Base-by-base conservation (phyloP, 2,113 vertebrate species). In the Eclectus roratus region DNA sequence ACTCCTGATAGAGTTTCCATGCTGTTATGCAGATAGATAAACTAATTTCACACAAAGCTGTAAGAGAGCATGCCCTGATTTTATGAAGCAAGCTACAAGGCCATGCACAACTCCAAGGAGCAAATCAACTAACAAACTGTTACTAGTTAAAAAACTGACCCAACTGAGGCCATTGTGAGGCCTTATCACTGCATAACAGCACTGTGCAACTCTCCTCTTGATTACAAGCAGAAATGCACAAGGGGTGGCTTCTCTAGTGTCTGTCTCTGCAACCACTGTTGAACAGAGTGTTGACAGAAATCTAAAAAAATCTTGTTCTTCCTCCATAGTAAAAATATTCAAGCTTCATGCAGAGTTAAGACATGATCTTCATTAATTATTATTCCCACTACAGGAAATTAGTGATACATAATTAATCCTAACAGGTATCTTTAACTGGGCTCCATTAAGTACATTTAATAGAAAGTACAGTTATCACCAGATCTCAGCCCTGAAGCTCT, bases 401-500 rank as follows among this genome's bases (percentile, higher is more conserved):
- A 74, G 31, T 76, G 69, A 83, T 72, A 74, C 88, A 89, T 92
- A 92, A 92, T 93, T 94, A 81, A 93, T 86, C n/a, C 43, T 70
- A 90, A 63, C 66, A 82, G 94, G 77, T 88, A 81, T 79, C 81
- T 85, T 65, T 88, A 60, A 69, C 29, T 3, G 6, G 72, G 66
- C 39, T 86, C 56, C 47, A 83, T 81, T 93, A 92, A 79, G 27
- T 72, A 76, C 28, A 28, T 92, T 93, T 90, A 84, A 72, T 52
- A 92, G 41, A 84, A 93, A 84, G 41, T 71, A 92, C 18, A 71
- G 69, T 49, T 69, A 91, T 81, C 86, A 84, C 21, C 41, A 94
- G 78, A 76, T 61, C 83, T 91, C 52, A 89, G 17, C 35, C 64
- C 85, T 68, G 63, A 88, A 94, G 78, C 33, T 88, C 89, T 88